Evolutionary conservation across 2,797 vertebrate species (phyloP), one percentile per base, ranked within the genome.

Genomic region (Discoglossus pictus): DNA sequence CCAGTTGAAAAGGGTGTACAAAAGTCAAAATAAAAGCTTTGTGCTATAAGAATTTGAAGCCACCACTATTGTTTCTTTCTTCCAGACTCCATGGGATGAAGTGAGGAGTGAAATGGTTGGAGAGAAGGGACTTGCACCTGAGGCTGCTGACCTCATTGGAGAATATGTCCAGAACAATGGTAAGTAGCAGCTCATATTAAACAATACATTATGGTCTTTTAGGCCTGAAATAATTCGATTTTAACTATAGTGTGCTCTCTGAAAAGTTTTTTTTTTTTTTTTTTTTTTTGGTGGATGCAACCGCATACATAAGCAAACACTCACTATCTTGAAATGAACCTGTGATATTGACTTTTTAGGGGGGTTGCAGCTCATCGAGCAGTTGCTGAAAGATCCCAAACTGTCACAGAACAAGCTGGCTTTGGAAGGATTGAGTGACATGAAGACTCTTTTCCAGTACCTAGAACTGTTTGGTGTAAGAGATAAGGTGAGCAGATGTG

Each of bases 81-180:
- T 67, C 7, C 67, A 94, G 92, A 75, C 89, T 78, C 59, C 88
- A 5, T 96, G 93, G 93, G 85, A 90, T 65, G 91, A 91, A 0
- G 93, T 96, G 68, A 93, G 81, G 80, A 86, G 85, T 55, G 93
- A 96, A 76, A 95, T 96, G 89, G 92, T 96, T 65, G 84, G 82
- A 18, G 88, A 92, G 76, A 94, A 93, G 75, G 91, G 92, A n/a
- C 72, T 96, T 66, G 82, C 90, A 13, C 88, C 91, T 65, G 86
- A 92, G 52, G 88, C 80, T 1, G 92, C 93, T 0, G 84, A 94
- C 76, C 84, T 75, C 73, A 92, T 96, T 7, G 91, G 93, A 61
- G 79, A 88, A 59, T 96, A 93, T 18, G 88, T 93, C 75, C 89
- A 90, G 68, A 81, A 88, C 82, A 83, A 87, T 63, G 93, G 93